Conservation (phyloP, 1,140 invertebrate genomes). For the Brachionus manjavacas region DNA sequence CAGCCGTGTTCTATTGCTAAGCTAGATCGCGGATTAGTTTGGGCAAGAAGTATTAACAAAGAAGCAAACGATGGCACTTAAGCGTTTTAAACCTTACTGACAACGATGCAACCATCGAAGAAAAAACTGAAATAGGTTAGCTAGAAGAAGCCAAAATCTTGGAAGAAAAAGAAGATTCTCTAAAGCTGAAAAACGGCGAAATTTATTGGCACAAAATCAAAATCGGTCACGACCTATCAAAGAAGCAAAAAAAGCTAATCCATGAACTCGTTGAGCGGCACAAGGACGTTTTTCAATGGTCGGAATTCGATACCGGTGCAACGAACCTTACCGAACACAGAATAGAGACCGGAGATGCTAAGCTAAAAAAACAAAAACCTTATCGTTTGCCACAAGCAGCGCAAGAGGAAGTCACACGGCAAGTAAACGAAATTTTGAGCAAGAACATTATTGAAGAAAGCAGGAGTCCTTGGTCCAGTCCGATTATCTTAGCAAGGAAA, state of each 20-base stretch:
- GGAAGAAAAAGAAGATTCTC: no score
- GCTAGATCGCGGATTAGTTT: not conserved
- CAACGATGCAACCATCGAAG: not conserved
- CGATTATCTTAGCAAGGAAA: no score
- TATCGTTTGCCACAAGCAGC: no score
- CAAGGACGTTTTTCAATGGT: not conserved
- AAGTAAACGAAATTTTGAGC: no score
- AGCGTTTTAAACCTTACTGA: not conserved
- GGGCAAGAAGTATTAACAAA: not conserved
- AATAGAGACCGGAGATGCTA: not conserved
- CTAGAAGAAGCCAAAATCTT: no score
- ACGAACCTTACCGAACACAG: not conserved
- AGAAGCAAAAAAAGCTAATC: not conserved
- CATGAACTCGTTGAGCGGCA: not conserved
- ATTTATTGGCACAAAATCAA: not conserved
- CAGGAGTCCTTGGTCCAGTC: no score
- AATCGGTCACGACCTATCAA: not conserved
- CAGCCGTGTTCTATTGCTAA: not conserved
- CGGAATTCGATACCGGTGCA: not conserved
- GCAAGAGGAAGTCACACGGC: no score
- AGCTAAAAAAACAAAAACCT: no score
- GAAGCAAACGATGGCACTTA: not conserved
- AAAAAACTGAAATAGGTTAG: not conserved
- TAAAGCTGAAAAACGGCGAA: not conserved
- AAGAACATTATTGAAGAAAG: no score